Evolutionary conservation across 1,140 invertebrate genomes (phyloP), one percentile per base, ranked within the genome.

Genomic region (Drosophila paulistorum): DNA sequence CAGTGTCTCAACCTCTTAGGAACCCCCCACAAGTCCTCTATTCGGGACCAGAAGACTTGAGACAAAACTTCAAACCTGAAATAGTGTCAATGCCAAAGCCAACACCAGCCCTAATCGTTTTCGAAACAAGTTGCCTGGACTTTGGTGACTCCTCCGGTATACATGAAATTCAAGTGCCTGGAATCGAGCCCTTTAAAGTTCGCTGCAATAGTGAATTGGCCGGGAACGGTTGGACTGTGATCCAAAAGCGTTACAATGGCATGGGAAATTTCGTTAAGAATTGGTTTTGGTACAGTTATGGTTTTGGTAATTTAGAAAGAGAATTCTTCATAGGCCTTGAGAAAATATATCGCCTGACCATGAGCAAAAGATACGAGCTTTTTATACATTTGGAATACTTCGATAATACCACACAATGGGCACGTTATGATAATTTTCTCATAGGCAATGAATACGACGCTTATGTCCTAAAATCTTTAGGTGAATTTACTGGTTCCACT

Each of bases 331-430:
- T 59, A 11, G 57, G 57, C 11, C 17, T 59, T 10, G 33, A 59
- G 33, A 59, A 59, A 20, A 17, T 59, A 20, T 11, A 59, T 59
- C 57, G 35, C 10, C 57, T 59, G 33, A 59, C 57, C n/a, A 59
- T 35, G 2, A 35, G 57, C n/a, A 35, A 39, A 20, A n/a, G 17
- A 59, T 37, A 35, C 37, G 57, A 39, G 14, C 57, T 59, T 35
- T 39, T 20, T 20, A 37, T 59, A 37, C 57, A 39, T 11, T 20
- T 59, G 57, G 57, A 39, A 59, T 59, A 59, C 37, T 59, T 59
- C 9, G 35, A 59, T 59, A 20, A 9, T 7, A 59, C 45, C 10
- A 59, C 10, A 11, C 14, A 23, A 51, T 51, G 45, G 45, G 45
- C 33, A 59, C 57, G 33, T 20, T 59, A 59, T 39, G 57, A 59